Conservation (phyloP, 2,797 vertebrate species). For the Gallinago solitaria region DNA sequence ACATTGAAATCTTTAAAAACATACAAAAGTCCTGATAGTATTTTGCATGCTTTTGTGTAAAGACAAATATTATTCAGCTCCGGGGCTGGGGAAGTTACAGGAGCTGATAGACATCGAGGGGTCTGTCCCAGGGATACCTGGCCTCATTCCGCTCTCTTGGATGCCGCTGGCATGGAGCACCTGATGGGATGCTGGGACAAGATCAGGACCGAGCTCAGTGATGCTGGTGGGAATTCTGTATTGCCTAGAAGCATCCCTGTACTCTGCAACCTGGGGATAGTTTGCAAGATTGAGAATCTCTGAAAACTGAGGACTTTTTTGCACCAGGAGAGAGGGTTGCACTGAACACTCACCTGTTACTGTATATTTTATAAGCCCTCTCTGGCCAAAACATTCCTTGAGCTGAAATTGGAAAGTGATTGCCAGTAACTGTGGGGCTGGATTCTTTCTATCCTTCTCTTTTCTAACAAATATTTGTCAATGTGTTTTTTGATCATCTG, state of each 20-base stretch:
- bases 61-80: background rate
- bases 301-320: background rate
- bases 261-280: background rate
- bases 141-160: background rate
- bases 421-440: background rate
- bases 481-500: background rate
- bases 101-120: background rate
- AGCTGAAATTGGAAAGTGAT: background rate
- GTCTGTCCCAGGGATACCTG: background rate
- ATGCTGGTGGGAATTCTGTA: background rate
- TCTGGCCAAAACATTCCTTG: background rate
- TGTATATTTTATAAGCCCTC: background rate
- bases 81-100: background rate
- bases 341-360: background rate
- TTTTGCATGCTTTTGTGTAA: background rate
- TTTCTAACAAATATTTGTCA: background rate
- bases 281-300: background rate
- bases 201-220: background rate
- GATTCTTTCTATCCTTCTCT: background rate
- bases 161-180: background rate
- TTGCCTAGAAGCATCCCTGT: background rate
- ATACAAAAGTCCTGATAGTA: background rate
- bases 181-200: fast-evolving
- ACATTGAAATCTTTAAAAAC: background rate
- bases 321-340: background rate